Evolutionary conservation across 2,888 invertebrate genomes (phyloP), one percentile per base, ranked within the genome.

Genomic region (Synanthedon formicaeformis): DNA sequence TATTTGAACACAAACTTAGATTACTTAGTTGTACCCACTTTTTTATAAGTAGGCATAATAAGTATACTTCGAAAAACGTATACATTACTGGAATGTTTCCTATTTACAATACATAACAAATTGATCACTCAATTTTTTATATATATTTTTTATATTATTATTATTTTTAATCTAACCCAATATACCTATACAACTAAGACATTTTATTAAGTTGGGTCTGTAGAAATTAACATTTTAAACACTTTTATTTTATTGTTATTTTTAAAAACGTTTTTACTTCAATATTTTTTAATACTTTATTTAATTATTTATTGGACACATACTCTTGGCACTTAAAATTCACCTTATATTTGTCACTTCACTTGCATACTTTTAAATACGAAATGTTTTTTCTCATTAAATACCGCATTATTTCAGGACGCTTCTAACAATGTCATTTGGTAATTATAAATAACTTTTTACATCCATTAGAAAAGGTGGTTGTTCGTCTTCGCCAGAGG

Each of bases 391-490:
- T 34, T 34, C 10, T 34, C 10, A 3, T 34, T 34, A 34, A 34
- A 34, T 34, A 34, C 2, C 8, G 5, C 34, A 8, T 34, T 34
- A 6, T 10, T 34, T 34, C 34, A 34, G 34, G 10, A 34, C 34
- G 34, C 34, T 2, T 34, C 34, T 34, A 34, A 34, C 34, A 34
- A 34, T 10, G 34, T 34, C 34, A 10, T 34, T 34, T 2, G 6
- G 34, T 34, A 34, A 34, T 10, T 34, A 34, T 34, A 34, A 34
- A 34, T 34, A 34, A 34, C 10, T 34, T 34, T 34, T 66, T 74
- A 72, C 71, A 67, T 73, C 78, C 75, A 87, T 89, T 90, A 90
- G 83, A 91, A 91, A 73, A 91, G 85, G 78, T 91, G 90, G 77
- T 90, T 91, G 74, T 91, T 91, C 60, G 90, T 81, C 69, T 89